Evolutionary conservation across 2,797 vertebrate genomes (phyloP).

Genomic region (Holocentrus rufus): DNA sequence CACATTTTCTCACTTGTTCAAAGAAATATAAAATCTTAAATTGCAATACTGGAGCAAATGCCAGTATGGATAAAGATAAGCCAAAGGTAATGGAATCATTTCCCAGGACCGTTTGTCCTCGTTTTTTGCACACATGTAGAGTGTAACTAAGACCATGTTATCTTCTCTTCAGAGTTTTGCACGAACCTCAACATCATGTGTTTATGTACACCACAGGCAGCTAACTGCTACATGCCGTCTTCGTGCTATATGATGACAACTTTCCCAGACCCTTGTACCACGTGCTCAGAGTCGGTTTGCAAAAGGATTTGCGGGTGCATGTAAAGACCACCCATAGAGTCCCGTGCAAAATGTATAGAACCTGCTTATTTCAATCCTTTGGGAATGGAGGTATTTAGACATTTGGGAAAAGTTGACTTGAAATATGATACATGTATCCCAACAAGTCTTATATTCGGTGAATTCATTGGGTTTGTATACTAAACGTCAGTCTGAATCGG

Average conservation of each 20-base stretch:
- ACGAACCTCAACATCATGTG: constrained; percentile 12
- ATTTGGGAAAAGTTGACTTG: neutral
- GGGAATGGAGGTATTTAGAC: constrained; percentile 1
- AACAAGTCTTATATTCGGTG: neutral
- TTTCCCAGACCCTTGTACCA: constrained; percentile 29
- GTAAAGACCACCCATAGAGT: constrained; percentile 56
- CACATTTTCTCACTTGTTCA: no score
- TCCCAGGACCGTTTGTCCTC: neutral
- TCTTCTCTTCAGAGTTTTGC: constrained; percentile 9
- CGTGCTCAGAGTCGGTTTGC: constrained; percentile 10
- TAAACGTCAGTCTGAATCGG: neutral
- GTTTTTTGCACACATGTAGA: constrained; percentile 2
- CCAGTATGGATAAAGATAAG: neutral
- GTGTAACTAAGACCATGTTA: constrained; percentile 17
- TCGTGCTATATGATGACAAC: neutral
- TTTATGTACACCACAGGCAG: constrained; percentile 33
- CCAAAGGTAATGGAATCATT: neutral
- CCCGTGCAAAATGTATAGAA: neutral
- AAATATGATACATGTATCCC: constrained; percentile 1
- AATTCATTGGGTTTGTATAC: neutral
- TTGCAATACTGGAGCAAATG: no score
- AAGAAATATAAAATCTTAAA: no score
- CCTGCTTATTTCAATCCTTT: neutral
- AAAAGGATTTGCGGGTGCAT: constrained; percentile 41
- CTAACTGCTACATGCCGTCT: neutral